Conservation (phyloP, 2,797 vertebrate species). For the Syndactyla subalaris region DNA sequence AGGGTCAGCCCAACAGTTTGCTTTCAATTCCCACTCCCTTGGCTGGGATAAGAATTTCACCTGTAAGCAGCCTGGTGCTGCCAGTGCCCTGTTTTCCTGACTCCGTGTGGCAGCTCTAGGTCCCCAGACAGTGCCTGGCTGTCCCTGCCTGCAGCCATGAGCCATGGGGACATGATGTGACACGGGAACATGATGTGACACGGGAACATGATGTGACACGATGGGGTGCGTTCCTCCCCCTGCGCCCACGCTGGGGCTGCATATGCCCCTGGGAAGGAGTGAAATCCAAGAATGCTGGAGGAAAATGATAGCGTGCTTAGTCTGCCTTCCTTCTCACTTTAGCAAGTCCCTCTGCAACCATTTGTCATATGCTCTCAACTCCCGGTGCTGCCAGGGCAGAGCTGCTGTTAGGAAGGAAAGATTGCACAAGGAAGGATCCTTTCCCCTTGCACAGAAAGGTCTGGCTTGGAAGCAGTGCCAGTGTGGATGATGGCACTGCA, state of each 20-base stretch:
- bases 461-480: neutral
- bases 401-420: neutral
- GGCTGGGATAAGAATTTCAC: neutral
- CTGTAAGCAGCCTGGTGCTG: neutral
- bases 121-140: neutral
- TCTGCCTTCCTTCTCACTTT: neutral
- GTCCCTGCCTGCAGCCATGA: neutral
- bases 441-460: neutral
- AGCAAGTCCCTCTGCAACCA: neutral
- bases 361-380: neutral
- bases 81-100: neutral
- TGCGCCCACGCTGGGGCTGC: neutral
- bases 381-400: neutral
- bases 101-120: neutral
- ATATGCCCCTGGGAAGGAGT: neutral
- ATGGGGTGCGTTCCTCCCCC: neutral
- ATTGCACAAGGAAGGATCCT: neutral
- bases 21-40: neutral
- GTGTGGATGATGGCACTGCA: neutral
- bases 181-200: neutral
- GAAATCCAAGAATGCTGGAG: neutral
- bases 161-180: neutral
- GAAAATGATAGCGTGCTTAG: neutral
- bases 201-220: neutral
- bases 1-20: neutral